These are phyloP conservation scores for Sakesphorus luctuosus DNA, from an alignment of 2,113 vertebrate species.

Conservation along the genomic window DNA sequence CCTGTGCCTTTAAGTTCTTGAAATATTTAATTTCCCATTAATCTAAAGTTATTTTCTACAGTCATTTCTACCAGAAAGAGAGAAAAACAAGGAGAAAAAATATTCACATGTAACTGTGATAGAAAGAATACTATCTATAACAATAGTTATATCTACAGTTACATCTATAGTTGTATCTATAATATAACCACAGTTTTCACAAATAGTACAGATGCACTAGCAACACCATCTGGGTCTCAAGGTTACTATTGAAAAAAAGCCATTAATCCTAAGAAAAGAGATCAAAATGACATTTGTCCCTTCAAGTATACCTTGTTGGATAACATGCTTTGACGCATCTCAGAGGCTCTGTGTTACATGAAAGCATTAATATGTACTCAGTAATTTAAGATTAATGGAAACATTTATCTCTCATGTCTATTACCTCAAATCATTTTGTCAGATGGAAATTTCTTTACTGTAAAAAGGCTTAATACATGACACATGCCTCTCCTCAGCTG, in stretches of 20 bases:
- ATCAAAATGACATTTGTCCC: background rate
- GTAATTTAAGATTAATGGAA: background rate
- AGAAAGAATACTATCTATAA: background rate
- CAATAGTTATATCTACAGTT: background rate
- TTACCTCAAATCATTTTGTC: background rate
- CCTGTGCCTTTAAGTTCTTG: background rate
- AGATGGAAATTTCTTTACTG: background rate
- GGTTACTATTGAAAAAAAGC: background rate
- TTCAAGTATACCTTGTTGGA: background rate
- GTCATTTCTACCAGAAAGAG: background rate
- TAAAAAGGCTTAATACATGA: background rate
- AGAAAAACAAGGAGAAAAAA: background rate
- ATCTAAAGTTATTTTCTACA: background rate
- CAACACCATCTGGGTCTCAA: background rate
- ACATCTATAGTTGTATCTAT: background rate
- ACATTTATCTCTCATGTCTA: background rate
- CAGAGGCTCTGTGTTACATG: background rate
- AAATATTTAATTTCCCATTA: background rate
- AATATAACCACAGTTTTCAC: background rate
- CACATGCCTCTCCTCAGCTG: background rate
- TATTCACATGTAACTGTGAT: rapidly evolving
- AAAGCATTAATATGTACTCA: background rate
- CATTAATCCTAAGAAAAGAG: background rate
- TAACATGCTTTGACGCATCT: background rate
- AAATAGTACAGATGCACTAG: background rate